Percentiles rank a stretch among this genome's conserved stretches.
These are phyloP conservation scores for Naso thynnoides DNA, from an alignment of 2,797 vertebrate species.

Conservation along the genomic window DNA sequence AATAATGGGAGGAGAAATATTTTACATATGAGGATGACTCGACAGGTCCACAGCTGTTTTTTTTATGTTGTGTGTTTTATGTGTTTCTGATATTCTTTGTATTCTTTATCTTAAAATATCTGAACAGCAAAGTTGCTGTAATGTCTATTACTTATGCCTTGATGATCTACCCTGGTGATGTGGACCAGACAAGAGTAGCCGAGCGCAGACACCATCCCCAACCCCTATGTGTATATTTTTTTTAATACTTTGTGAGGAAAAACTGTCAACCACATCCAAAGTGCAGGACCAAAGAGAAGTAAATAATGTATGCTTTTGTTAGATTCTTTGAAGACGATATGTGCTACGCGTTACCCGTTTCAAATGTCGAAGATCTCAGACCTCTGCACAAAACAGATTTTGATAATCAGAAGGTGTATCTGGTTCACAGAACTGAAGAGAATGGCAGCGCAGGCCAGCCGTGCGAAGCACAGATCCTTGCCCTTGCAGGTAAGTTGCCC, in stretches of 20 bases:
- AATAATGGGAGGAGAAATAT: too few species aligned
- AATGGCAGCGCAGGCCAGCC: constrained; percentile 89
- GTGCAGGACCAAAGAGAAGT: constrained; percentile 82
- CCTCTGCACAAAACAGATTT: constrained; percentile 95
- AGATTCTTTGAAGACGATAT: constrained; percentile 97
- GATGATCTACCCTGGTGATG: constrained; percentile 76
- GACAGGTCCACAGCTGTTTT: neutral
- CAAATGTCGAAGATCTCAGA: constrained; percentile 93
- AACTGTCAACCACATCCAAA: constrained; percentile 87
- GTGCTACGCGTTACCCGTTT: constrained; percentile 94
- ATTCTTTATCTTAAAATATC: neutral
- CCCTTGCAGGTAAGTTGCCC: constrained; percentile 94
- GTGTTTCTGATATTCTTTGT: neutral
- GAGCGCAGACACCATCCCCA: constrained; percentile 88
- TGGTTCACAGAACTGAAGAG: constrained; percentile 92
- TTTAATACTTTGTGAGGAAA: constrained; percentile 87
- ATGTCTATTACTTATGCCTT: constrained; percentile 87
- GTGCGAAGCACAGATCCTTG: constrained; percentile 96
- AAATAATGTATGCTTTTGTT: constrained; percentile 97
- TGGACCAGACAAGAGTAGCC: constrained; percentile 90
- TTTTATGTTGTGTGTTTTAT: neutral
- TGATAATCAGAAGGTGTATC: constrained; percentile 98
- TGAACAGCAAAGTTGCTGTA: constrained; percentile 31
- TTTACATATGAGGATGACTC: neutral
- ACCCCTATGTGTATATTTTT: constrained; percentile 83